A percentile compares a stretch with the other conserved stretches of the same genome.
Evolutionary conservation across 2,888 invertebrate genomes (phyloP).

Genomic region (Calephelis perditalis): DNA sequence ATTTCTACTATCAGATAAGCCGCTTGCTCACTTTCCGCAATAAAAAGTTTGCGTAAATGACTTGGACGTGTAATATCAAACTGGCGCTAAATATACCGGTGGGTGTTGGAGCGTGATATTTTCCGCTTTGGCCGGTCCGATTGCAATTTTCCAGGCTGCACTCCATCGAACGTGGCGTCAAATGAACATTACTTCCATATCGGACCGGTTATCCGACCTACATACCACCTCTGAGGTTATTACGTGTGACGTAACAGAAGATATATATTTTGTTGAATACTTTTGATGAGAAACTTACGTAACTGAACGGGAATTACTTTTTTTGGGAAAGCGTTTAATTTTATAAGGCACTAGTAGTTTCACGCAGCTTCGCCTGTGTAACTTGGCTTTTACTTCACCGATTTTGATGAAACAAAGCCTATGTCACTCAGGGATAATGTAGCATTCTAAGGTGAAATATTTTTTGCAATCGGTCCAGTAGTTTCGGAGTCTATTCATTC

Average conservation of each 20-base stretch:
- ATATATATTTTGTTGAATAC: background rate
- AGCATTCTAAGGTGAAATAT: no score
- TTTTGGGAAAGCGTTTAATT: no score
- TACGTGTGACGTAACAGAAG: background rate
- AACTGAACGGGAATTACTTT: no score
- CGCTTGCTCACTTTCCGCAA: no score
- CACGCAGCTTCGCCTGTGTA: no score
- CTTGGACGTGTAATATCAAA: conserved; percentile 1
- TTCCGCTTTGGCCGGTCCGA: conserved; percentile 24
- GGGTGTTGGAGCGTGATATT: conserved; percentile 18
- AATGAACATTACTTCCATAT: conserved; percentile 39
- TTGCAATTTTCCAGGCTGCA: conserved; percentile 31
- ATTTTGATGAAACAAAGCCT: no score
- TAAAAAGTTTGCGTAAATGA: background rate
- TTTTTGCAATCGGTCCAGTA: no score
- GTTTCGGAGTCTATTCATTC: no score
- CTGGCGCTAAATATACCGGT: conserved; percentile 2
- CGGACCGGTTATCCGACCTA: conserved; percentile 17
- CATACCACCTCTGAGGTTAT: background rate
- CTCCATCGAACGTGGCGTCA: conserved; percentile 39
- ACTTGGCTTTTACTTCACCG: no score
- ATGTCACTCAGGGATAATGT: no score
- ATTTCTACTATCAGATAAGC: no score
- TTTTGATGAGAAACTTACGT: background rate
- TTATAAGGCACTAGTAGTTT: no score